Conservation (phyloP, 2,113 vertebrate species). For the Heterochromis multidens region DNA sequence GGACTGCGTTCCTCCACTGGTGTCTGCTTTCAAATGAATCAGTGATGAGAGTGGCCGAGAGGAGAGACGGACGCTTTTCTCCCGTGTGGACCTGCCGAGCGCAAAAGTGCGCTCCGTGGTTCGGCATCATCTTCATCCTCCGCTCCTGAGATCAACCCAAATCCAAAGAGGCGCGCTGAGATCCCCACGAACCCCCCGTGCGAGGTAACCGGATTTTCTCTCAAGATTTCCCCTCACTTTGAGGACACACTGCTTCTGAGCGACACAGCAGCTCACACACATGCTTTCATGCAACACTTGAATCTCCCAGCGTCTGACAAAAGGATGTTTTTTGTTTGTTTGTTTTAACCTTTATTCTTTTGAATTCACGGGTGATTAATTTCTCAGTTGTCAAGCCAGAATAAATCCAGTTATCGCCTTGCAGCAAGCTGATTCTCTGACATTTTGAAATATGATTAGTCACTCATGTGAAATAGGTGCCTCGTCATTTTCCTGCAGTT, state of each 20-base stretch:
- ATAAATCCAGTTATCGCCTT: neutral
- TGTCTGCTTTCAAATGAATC: constrained; percentile 65
- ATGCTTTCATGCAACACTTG: neutral
- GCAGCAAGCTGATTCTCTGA: neutral
- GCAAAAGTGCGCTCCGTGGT: constrained; percentile 61
- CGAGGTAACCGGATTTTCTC: constrained; percentile 64
- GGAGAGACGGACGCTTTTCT: constrained; percentile 38
- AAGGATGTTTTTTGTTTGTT: neutral
- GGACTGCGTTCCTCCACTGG: constrained; percentile 29
- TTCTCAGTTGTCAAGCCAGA: neutral
- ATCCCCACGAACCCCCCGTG: constrained; percentile 25
- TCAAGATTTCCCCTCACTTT: neutral
- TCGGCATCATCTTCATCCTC: constrained; percentile 36
- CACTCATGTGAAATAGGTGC: neutral
- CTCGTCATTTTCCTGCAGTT: neutral
- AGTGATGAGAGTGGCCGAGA: constrained; percentile 74
- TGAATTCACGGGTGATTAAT: neutral
- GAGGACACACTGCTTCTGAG: neutral
- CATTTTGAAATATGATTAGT: neutral
- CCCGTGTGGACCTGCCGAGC: constrained; percentile 45
- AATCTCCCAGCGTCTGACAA: neutral
- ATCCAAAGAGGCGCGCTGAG: constrained; percentile 42
- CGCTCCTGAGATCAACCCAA: constrained; percentile 50
- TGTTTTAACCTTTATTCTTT: neutral
- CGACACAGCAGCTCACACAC: neutral